These are phyloP conservation scores for Tauraco erythrolophus DNA, from an alignment of 2,113 vertebrate genomes.

Conservation along the genomic window DNA sequence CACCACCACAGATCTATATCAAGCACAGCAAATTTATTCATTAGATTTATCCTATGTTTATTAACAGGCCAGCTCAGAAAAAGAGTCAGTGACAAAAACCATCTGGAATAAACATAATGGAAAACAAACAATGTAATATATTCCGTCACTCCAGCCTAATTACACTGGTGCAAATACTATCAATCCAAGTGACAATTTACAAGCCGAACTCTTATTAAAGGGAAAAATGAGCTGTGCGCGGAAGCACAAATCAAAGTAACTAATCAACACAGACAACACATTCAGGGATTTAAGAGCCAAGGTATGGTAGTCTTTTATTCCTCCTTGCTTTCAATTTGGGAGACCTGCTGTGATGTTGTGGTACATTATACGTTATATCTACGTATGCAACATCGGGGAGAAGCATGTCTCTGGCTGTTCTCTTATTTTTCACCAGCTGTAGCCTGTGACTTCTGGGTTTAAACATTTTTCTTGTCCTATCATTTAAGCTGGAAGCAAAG, in stretches of 20 bases:
- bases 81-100: conserved; percentile 59
- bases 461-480: not conserved
- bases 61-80: conserved; percentile 40
- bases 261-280: conserved; percentile 52
- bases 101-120: conserved; percentile 69
- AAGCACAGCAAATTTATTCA: conserved; percentile 40
- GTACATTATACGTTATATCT: not conserved
- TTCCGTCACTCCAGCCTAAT: conserved; percentile 48
- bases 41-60: conserved; percentile 58
- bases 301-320: conserved; percentile 38
- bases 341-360: conserved; percentile 50
- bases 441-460: not conserved
- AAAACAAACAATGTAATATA: conserved; percentile 67
- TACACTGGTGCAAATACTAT: conserved; percentile 56
- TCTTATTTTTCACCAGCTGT: not conserved
- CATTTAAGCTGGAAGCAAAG: not conserved
- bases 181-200: conserved; percentile 61
- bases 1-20: not conserved
- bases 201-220: conserved; percentile 49
- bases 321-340: conserved; percentile 50
- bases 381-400: not conserved
- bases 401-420: not conserved
- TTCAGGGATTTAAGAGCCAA: conserved; percentile 57
- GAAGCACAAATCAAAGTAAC: conserved; percentile 63
- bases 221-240: conserved; percentile 39